Conservation (phyloP, 1,140 invertebrate genomes). For the Agrilus planipennis region DNA sequence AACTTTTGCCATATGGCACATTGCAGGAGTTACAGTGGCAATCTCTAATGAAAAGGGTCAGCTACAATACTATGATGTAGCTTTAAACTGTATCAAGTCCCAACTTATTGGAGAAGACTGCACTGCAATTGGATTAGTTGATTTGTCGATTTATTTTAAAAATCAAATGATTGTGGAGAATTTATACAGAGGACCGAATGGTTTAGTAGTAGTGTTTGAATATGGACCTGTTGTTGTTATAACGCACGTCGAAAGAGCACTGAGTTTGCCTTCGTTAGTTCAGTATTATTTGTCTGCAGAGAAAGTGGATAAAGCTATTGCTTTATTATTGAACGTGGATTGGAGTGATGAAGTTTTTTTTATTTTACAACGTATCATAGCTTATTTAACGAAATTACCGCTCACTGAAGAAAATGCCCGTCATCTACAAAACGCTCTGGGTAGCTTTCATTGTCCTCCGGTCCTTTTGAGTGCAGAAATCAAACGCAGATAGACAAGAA, state of each 20-base stretch:
- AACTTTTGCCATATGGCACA: conserved; percentile 58
- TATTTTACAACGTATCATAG: conserved; percentile 57
- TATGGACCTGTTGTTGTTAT: conserved; percentile 39
- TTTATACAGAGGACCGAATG: conserved; percentile 38
- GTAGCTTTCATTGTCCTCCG: conserved; percentile 54
- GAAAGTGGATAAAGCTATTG: conserved; percentile 56
- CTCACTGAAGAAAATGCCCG: conserved; percentile 50
- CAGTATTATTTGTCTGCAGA: conserved; percentile 50
- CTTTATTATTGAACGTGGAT: conserved; percentile 60
- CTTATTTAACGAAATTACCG: conserved; percentile 52
- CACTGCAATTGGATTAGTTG: conserved; percentile 47
- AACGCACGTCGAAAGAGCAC: conserved; percentile 22
- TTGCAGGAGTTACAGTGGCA: conserved; percentile 52
- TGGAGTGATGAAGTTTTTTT: conserved; percentile 51
- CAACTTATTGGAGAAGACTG: conserved; percentile 58
- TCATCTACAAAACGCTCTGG: conserved; percentile 56
- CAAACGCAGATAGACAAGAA: conserved; percentile 42
- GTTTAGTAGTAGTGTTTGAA: conserved; percentile 43
- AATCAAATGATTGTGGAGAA: conserved; percentile 43
- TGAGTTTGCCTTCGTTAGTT: conserved; percentile 38
- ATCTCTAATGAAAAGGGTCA: conserved; percentile 60
- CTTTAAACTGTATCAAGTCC: conserved; percentile 51
- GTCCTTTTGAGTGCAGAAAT: conserved; percentile 52
- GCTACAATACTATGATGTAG: conserved; percentile 66
- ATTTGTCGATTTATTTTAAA: conserved; percentile 59